A percentile compares a stretch with the other conserved stretches of the same genome.
These are phyloP conservation scores for Macrobrachium nipponense DNA, from an alignment of 1,140 invertebrate genomes.

Conservation along the genomic window DNA sequence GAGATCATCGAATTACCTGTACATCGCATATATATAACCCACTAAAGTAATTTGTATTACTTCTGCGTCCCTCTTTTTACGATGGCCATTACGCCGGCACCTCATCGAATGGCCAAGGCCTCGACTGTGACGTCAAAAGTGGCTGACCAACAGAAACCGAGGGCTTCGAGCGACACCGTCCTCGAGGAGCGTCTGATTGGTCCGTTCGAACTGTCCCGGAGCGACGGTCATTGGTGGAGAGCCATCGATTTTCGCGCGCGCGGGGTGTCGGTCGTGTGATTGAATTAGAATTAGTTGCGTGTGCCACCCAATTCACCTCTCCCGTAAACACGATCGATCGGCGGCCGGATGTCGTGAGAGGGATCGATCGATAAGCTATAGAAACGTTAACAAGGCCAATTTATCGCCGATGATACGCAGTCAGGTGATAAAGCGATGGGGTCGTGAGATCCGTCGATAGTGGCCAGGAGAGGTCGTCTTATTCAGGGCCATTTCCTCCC, in stretches of 20 bases:
- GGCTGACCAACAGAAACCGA: too few species aligned
- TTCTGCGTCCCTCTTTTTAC: not conserved
- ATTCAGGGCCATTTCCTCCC: not conserved
- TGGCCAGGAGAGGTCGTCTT: not conserved
- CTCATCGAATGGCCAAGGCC: not conserved
- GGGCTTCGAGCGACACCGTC: conserved; percentile 2
- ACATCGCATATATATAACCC: not conserved
- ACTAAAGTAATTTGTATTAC: conserved; percentile 26
- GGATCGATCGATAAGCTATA: conserved; percentile 46
- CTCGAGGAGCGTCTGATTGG: conserved; percentile 28
- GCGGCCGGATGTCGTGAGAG: conserved; percentile 30
- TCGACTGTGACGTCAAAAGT: conserved; percentile 11
- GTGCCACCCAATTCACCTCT: not conserved
- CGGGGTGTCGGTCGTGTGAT: conserved; percentile 34
- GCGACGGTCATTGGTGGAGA: conserved; percentile 35
- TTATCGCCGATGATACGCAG: conserved; percentile 55
- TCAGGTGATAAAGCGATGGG: conserved; percentile 44
- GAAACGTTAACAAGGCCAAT: conserved; percentile 56
- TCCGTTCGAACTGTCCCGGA: not conserved
- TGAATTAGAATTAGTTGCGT: conserved; percentile 51
- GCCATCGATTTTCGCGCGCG: conserved; percentile 42
- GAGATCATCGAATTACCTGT: too few species aligned
- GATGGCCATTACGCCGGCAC: conserved; percentile 1
- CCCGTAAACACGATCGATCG: conserved; percentile 15
- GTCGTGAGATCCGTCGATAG: conserved; percentile 53